Evolutionary conservation across 2,113 vertebrate genomes (phyloP), one percentile per base, ranked within the genome.

Genomic region (Xenus cinereus): DNA sequence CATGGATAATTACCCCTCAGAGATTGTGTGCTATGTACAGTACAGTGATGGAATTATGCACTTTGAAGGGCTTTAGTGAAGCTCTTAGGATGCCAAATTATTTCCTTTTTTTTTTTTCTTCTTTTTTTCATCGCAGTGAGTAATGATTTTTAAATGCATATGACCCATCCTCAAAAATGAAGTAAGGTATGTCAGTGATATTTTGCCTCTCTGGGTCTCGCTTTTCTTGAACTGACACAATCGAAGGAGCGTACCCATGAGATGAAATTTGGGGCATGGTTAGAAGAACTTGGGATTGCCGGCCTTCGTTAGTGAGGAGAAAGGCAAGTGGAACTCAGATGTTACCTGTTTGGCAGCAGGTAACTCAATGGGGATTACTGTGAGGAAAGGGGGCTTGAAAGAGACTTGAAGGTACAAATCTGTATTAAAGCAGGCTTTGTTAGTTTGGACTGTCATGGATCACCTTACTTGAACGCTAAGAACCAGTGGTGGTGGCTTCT

Each of bases 1-100:
- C 63, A 71, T 79, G 94, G 91, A 89, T 97, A 96, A 96, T 97
- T 90, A 84, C 88, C 76, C 94, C 84, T 93, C 89, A 72, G 97
- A 97, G 95, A 91, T 81, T 17, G 28, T 90, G 82, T 95, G 75
- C 91, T 95, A 37, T 82, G 94, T 93, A 92, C 93, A 93, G 88
- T 92, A 83, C 9, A 6, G 83, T 83, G 92, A 87, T 93, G 86
- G 89, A 93, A 94, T 96, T 86, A 83, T 69, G 80, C 88, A 92
- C 95, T 97, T 93, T 92, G 82, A 92, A 84, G 95, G 89, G 96
- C 66, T 88, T 87, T 72, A 95, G 94, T 81, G 86, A 84, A 51
- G 90, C 89, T 93, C 74, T 95, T 82, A 96, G 53, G 77, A 97
- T 96, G 86, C 64, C 80, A 79, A 6, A 84, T 94, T 84, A 20